Conservation (phyloP, 1,140 invertebrate species). For the Diuraphis noxia region DNA sequence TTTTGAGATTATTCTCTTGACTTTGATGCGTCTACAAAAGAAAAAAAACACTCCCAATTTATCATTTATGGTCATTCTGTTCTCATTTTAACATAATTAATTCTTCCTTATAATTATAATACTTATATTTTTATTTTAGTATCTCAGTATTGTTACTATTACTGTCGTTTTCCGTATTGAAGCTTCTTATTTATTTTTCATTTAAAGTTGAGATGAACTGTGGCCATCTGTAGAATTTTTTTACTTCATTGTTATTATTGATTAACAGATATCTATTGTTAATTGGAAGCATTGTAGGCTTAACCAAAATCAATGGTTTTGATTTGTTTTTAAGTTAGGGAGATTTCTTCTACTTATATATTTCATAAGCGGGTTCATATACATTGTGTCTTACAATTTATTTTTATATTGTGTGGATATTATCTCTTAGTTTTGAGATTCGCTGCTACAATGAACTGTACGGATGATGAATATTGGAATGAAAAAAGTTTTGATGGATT, state of each 20-base stretch:
- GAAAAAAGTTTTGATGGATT: conserved; percentile 56
- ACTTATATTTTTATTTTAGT: too few relatives aligned
- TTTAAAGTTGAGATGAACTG: neutral
- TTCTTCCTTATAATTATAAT: too few relatives aligned
- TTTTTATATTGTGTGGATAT: neutral
- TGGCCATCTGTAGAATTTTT: neutral
- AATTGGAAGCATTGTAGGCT: too few relatives aligned
- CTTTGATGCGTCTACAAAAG: neutral
- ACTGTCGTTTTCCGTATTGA: neutral
- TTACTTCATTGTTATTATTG: neutral
- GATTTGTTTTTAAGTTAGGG: neutral
- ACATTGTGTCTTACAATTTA: neutral
- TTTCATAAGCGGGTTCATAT: neutral
- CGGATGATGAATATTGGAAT: conserved; percentile 55
- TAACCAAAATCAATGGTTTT: too few relatives aligned
- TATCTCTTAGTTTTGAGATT: neutral
- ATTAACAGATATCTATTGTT: neutral
- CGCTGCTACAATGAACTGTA: conserved; percentile 51
- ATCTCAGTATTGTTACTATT: neutral
- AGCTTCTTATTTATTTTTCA: neutral
- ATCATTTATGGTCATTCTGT: neutral
- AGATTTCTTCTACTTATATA: neutral
- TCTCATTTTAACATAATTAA: neutral
- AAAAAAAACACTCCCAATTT: neutral
- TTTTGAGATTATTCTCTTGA: neutral